phyloP scores from a whole-genome alignment of 1,140 invertebrate genomes.

The Diorhabda sublineata region DNA sequence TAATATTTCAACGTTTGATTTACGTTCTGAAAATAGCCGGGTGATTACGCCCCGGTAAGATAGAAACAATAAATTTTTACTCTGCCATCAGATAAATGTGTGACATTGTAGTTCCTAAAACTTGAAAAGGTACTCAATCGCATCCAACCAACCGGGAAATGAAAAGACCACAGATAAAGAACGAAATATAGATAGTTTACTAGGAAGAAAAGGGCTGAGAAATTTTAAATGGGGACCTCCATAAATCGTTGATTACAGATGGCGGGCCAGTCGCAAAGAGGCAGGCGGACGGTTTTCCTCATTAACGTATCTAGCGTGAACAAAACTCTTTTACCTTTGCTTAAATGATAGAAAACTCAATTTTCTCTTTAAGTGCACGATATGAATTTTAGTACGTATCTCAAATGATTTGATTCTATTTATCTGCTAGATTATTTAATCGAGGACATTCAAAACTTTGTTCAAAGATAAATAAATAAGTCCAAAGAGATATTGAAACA shows the following conservation, averaged over 20 bases:
- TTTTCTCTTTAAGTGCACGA: no score
- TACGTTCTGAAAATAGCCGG: constrained; percentile 15
- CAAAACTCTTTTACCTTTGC: not conserved
- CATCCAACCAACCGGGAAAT: constrained; percentile 45
- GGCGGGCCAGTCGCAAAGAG: constrained; percentile 24
- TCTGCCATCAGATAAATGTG: constrained; percentile 42
- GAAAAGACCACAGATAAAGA: constrained; percentile 43
- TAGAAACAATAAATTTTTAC: constrained; percentile 38
- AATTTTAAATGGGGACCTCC: constrained; percentile 38
- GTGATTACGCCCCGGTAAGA: constrained; percentile 9
- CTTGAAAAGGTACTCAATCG: constrained; percentile 45
- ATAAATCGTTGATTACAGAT: constrained; percentile 42
- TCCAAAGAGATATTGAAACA: no score
- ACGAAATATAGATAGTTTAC: constrained; percentile 17
- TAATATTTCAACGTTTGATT: constrained; percentile 16
- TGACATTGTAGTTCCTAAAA: constrained; percentile 45
- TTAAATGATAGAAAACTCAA: no score
- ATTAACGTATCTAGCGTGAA: not conserved
- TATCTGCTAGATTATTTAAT: no score
- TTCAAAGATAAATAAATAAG: no score
- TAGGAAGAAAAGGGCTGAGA: constrained; percentile 27
- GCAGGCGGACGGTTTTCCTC: constrained; percentile 25
- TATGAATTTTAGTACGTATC: no score
- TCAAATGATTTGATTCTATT: no score
- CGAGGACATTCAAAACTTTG: no score